Base-by-base conservation (phyloP, 1,140 invertebrate species). In the Plectus sambesii region DNA sequence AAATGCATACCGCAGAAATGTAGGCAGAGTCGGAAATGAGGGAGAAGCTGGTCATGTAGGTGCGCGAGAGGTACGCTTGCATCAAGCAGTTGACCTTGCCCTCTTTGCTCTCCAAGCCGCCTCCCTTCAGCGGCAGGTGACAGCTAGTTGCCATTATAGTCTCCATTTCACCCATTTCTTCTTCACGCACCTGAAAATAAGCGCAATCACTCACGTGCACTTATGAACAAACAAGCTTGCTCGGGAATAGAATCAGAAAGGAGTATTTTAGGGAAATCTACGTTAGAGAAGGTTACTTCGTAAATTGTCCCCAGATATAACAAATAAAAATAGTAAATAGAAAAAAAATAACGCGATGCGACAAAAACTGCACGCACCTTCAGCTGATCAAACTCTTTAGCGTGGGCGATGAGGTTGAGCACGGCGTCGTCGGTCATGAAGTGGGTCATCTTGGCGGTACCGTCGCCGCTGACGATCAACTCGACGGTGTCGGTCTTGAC, bases 51-150 rank as follows among this genome's bases (percentile, higher is more conserved):
- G 42, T 38, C 6, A 68, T 47, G 9, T n/a, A 33, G 0, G 47
- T 44, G 17, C 60, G 60, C 3, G 66, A 69, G 36, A 67, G 66
- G 26, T 61, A 49, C 17, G 53, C 85, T 72, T 98, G 93, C 51
- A 99, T 77, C 3, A 99, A 74, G 63, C 94, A 90, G 70, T 96
- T 96, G 19, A 97, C 89, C 80, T 99, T 99, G 46, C 88, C 90
- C 62, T 85, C 78, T 26, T 85, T 76, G 70, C 90, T 90, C 70
- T 93, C 89, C 22, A 72, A 82, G 8, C 85, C 85, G 43, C 78
- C 83, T 12, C 85, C 84, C 45, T 78, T 75, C 0, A 84, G 80
- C 39, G 77, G 74, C 20, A 88, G 70, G 59, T 83, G 78, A 68
- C 87, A 92, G 61, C 80, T 78, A 27, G 80, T 73, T 2, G 75